Evolutionary conservation across 1,140 invertebrate species (phyloP).

Genomic region (Drosophila kepulauana): DNA sequence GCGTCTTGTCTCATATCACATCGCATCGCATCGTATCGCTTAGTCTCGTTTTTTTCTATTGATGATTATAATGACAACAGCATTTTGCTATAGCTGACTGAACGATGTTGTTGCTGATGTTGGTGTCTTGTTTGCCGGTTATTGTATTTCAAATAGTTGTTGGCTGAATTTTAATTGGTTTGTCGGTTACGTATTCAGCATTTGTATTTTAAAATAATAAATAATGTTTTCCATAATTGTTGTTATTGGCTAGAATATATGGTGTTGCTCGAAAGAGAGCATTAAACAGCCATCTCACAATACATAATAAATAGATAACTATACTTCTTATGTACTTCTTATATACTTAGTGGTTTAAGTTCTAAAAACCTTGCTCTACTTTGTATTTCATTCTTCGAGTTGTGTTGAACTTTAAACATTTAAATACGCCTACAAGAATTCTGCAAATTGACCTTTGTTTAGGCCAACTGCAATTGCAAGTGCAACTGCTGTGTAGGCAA

Average conservation of each 20-base stretch:
- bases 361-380: slow-evolving; percentile 45
- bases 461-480: background rate
- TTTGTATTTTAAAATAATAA: slow-evolving; percentile 32
- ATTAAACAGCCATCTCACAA: background rate
- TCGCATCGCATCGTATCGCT: slow-evolving; percentile 17
- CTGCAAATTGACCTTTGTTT: slow-evolving; percentile 34
- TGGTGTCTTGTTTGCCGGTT: slow-evolving; percentile 49
- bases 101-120: slow-evolving; percentile 6
- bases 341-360: background rate
- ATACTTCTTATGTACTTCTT: background rate
- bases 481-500: slow-evolving; percentile 24
- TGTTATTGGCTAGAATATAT: slow-evolving; percentile 25
- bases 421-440: slow-evolving; percentile 30
- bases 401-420: slow-evolving; percentile 34
- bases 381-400: slow-evolving; percentile 15
- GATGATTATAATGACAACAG: slow-evolving; percentile 57
- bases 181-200: slow-evolving; percentile 51
- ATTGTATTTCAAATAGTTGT: slow-evolving; percentile 46
- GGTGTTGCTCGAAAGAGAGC: slow-evolving; percentile 24
- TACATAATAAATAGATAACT: background rate
- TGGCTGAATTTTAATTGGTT: slow-evolving; percentile 69
- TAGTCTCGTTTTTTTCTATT: slow-evolving; percentile 70
- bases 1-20: background rate
- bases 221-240: slow-evolving; percentile 45
- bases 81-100: slow-evolving; percentile 8